Base-by-base conservation (phyloP, 2,113 vertebrate genomes). In the Petrocephalus zakoni region DNA sequence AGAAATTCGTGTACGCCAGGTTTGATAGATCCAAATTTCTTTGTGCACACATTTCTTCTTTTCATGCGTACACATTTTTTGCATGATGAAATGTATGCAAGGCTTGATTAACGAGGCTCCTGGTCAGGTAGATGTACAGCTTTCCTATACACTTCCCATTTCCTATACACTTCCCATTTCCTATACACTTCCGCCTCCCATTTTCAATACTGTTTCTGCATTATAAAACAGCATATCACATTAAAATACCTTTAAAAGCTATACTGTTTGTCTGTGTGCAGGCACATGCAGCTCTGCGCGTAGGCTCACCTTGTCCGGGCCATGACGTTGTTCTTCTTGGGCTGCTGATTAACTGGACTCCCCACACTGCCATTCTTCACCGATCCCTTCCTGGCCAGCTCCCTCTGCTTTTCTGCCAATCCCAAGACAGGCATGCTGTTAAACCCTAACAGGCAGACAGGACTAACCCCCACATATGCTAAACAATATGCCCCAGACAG, bases 321-420 rank as follows among this genome's bases (percentile, higher is more conserved):
- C 97, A 99, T 99, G 90, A 99, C 97, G 0, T 98, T 99, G 94
- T 98, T 99, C 95, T 99, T 99, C 96, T 99, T 99, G 89, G 98
- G 98, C 91, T 99, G 98, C 91, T 99, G 98, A 93, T 98, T 99
- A 90, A 99, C 98, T 0, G 98, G 98, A 93, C 98, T 99, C 83
- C 97, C 98, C 90, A 96, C 94, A 92, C 95, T 99, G 90, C 96
- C 93, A 0, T 97, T 99, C 95, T 99, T 99, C 95, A 99, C 93
- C 0, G 98, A 99, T 0, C 98, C 97, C 94, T 99, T 99, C 90
- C 96, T 96, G 90, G 96, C 97, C 93, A 99, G 93, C 90, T 99
- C 98, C 94, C 98, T 95, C 95, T 99, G 98, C 95, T 99, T 99
- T 93, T 99, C 98, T 99, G 94, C 85, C 46, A 88, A 90, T 84